Base-by-base conservation (phyloP, 2,888 invertebrate species). In the Volucella inanis region DNA sequence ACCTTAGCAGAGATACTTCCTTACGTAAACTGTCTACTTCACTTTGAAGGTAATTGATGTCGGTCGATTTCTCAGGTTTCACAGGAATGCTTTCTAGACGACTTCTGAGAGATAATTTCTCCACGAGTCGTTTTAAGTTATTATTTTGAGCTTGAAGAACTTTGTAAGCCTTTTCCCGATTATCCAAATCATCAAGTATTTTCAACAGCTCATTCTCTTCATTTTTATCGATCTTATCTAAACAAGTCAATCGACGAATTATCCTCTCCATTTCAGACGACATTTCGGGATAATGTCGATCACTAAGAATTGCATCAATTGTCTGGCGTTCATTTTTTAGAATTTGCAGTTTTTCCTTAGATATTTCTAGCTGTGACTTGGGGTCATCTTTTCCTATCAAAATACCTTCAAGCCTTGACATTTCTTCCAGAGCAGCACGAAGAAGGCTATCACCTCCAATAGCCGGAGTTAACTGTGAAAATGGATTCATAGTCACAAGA, bases 131-230 rank as follows among this genome's bases (percentile, higher is more conserved):
- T 70, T 89, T 89, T 0, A 91, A 82, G 45, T 89, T 88, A 0
- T 77, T 87, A 87, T 90, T 91, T 79, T 91, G 90, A 9, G 90
- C 89, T 61, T 90, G 88, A 3, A 90, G 64, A n/a, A 89, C 87
- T 38, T 90, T 89, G 55, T 89, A 88, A 0, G 89, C 88, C 57
- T 88, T 89, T 57, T 91, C 89, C 15, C 89, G 88, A 41, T 90
- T 87, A 8, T 76, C 61, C 0, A 72, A 41, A 1, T 11, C 50
- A 38, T 72, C 41, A 50, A 89, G 87, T 12, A 91, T 81, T 3
- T 88, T 82, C 3, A 87, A 61, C 2, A 91, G 79, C 10, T 90
- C 90, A 43, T 87, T 88, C 64, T 89, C 89, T 61, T 91, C 91
- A 14, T 79, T 79, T 18, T 87, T 87, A 50, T 76, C 87, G 9